These are phyloP conservation scores for Oasisia sp. DNA, from an alignment of 2,888 invertebrate genomes.

Conservation along the genomic window DNA sequence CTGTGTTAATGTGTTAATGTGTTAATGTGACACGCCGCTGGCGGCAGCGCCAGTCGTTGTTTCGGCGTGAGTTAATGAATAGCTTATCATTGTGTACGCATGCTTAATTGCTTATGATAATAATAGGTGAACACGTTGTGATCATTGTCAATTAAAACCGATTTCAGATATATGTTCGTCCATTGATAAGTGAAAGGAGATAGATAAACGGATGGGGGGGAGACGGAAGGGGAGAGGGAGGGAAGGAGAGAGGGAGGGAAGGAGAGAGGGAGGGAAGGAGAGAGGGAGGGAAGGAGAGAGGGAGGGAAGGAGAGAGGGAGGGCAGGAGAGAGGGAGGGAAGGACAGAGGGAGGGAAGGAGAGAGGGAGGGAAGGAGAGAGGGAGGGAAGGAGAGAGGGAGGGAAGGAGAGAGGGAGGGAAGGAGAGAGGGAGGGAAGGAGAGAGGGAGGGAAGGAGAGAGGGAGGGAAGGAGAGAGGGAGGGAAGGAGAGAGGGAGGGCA, in stretches of 20 bases:
- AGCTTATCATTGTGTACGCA: background rate
- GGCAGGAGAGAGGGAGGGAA: background rate
- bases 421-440: too few species aligned
- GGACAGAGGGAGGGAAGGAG: conserved; percentile 19
- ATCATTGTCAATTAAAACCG: background rate
- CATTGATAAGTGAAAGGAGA: background rate
- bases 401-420: too few species aligned
- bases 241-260: background rate
- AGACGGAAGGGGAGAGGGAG: background rate
- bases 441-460: too few species aligned
- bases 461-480: too few species aligned
- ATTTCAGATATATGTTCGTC: background rate
- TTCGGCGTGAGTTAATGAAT: background rate
- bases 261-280: background rate
- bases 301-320: conserved; percentile 21
- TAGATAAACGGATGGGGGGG: too few species aligned
- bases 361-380: too few species aligned
- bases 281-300: conserved; percentile 23
- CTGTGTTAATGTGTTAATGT: background rate
- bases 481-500: too few species aligned
- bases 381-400: too few species aligned
- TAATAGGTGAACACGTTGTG: background rate
- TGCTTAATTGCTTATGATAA: background rate
- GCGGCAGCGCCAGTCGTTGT: background rate
- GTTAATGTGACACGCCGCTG: too few species aligned